Evolutionary conservation across 2,888 invertebrate species (phyloP).

Genomic region (Margaritifera margaritifera): DNA sequence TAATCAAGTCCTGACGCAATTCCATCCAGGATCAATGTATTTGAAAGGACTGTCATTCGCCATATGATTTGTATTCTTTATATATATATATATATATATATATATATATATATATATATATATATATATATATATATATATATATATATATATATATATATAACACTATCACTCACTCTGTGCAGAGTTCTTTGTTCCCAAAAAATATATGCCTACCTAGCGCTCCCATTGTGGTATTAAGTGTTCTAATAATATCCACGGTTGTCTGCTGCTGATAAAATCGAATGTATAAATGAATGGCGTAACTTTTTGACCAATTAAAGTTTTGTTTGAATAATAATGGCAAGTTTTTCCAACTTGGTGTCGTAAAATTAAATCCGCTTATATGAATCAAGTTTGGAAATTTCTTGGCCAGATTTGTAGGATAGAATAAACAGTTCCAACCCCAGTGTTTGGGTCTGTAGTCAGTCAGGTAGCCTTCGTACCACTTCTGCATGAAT

Average conservation of each 20-base stretch:
- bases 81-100: too few species aligned
- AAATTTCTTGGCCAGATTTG: conserved; percentile 18
- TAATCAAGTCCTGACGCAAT: too few species aligned
- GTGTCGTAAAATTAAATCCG: conserved; percentile 34
- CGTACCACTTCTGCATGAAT: conserved; percentile 29
- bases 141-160: background rate
- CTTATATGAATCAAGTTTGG: conserved; percentile 33
- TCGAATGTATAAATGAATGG: conserved; percentile 29
- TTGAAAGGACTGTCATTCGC: too few species aligned
- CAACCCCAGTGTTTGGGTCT: conserved; percentile 12
- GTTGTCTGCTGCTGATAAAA: conserved; percentile 22
- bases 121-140: too few species aligned
- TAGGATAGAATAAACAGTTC: conserved; percentile 29
- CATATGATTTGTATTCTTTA: too few species aligned
- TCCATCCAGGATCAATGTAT: too few species aligned
- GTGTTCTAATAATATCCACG: conserved; percentile 21
- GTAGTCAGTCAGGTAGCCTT: conserved; percentile 25
- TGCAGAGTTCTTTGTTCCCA: conserved; percentile 35
- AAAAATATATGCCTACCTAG: conserved; percentile 30
- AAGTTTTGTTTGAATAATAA: conserved; percentile 26
- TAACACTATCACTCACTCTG: background rate
- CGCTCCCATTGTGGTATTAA: conserved; percentile 35
- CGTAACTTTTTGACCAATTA: conserved; percentile 34
- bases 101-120: too few species aligned
- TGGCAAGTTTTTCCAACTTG: conserved; percentile 25